Percentiles rank a stretch among this genome's conserved stretches.
These are phyloP conservation scores for Otis tarda DNA, from an alignment of 2,113 vertebrate species.

Conservation along the genomic window DNA sequence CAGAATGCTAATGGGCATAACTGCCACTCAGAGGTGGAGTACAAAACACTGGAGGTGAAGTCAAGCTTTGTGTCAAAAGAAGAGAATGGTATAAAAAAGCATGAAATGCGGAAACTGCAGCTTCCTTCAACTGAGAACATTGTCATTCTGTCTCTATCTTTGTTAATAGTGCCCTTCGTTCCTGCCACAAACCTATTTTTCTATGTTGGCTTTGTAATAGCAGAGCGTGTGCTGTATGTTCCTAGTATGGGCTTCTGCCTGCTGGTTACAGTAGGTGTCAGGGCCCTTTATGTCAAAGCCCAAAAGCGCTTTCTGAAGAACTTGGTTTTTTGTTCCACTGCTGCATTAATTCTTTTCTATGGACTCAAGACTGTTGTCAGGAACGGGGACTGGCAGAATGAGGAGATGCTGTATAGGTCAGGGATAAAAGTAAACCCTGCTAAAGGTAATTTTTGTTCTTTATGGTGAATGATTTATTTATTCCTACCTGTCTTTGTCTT, in stretches of 20 bases:
- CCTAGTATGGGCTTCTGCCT: conserved; percentile 99
- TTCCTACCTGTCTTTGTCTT: background rate
- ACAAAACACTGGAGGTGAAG: conserved; percentile 75
- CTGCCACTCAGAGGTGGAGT: conserved; percentile 84
- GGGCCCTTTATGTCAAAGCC: conserved; percentile 87
- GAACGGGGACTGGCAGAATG: conserved; percentile 96
- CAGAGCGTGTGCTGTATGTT: conserved; percentile 97
- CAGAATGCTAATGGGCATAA: conserved; percentile 90
- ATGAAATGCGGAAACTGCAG: conserved; percentile 74
- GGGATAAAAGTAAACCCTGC: conserved; percentile 99
- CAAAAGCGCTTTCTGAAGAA: conserved; percentile 84
- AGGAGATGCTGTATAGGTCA: conserved; percentile 98
- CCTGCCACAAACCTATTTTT: conserved; percentile 98
- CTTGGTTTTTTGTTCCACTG: conserved; percentile 86
- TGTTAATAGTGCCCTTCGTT: conserved; percentile 92
- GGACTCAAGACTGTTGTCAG: conserved; percentile 91
- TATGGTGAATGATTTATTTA: background rate
- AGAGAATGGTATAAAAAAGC: conserved; percentile 87
- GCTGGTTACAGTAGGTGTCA: conserved; percentile 89
- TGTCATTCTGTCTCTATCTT: conserved; percentile 89
- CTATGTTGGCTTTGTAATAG: conserved; percentile 98
- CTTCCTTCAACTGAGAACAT: conserved; percentile 91
- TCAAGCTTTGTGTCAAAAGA: conserved; percentile 73
- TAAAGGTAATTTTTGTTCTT: conserved; percentile 86
- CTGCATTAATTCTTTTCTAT: conserved; percentile 87